phyloP scores from a whole-genome alignment of 2,888 invertebrate genomes.

The Leucoma salicis region DNA sequence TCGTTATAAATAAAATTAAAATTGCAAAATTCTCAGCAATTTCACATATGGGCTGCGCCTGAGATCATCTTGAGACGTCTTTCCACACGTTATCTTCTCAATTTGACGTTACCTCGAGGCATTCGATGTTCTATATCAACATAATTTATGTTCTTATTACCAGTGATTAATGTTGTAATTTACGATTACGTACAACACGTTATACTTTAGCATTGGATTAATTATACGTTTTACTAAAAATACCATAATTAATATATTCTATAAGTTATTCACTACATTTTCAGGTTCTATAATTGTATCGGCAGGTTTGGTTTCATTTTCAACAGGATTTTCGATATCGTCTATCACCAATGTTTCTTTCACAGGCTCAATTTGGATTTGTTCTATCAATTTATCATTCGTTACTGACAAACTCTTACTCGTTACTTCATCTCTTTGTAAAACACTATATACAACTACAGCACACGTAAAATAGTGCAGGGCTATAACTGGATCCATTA shows the following conservation, averaged over 20 bases:
- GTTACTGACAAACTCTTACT: not conserved
- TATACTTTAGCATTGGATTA: constrained; percentile 28
- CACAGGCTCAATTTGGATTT: not conserved
- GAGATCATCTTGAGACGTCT: constrained; percentile 68
- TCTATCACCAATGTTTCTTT: not conserved
- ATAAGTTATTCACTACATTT: not conserved
- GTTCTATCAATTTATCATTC: not conserved
- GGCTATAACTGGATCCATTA: constrained; percentile 42
- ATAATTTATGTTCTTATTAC: constrained; percentile 75
- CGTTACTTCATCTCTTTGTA: not conserved
- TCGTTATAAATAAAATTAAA: constrained; percentile 81
- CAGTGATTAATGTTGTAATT: constrained; percentile 74
- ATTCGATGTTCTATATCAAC: constrained; percentile 68
- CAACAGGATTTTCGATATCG: not conserved
- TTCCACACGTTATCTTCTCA: constrained; percentile 61
- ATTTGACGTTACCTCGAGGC: constrained; percentile 65
- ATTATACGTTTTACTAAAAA: constrained; percentile 5
- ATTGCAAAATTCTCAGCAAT: constrained; percentile 80
- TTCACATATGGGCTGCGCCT: constrained; percentile 75
- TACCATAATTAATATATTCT: not conserved
- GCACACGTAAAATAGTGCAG: constrained; percentile 45
- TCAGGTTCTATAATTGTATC: not conserved
- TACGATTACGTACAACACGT: constrained; percentile 40
- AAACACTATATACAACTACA: constrained; percentile 34
- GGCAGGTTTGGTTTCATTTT: not conserved